Evolutionary conservation across 2,113 vertebrate genomes (phyloP).

Genomic region (Todiramphus saurophagus): DNA sequence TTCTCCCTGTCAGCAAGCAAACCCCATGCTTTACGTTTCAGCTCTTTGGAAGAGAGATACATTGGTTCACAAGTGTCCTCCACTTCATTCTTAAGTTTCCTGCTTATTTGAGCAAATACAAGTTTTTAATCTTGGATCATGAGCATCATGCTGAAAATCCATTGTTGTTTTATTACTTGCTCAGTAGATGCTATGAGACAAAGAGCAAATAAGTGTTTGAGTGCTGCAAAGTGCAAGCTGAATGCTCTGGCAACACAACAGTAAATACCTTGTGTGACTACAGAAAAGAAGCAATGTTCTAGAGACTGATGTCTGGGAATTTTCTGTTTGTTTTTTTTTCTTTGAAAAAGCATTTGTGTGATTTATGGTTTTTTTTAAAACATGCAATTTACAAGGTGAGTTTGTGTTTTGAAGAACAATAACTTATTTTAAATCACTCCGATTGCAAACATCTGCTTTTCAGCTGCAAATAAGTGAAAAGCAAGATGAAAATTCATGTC

Average conservation of each 20-base stretch:
- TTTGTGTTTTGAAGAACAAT: neutral
- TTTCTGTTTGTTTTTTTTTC: neutral
- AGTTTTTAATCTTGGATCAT: neutral
- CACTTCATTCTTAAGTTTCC: neutral
- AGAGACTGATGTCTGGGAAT: neutral
- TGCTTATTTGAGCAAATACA: neutral
- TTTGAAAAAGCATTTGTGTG: neutral
- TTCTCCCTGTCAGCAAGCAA: neutral
- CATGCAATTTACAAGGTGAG: neutral
- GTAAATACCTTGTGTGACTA: neutral
- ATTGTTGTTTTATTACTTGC: neutral
- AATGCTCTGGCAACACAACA: slow-evolving; percentile 15
- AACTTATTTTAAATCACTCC: slow-evolving; percentile 10
- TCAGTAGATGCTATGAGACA: neutral
- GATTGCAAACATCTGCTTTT: neutral
- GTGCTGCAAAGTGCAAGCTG: neutral
- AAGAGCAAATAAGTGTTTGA: neutral
- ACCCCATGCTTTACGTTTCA: neutral
- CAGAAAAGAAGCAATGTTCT: neutral
- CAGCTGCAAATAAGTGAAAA: slow-evolving; percentile 25
- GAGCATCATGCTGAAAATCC: neutral
- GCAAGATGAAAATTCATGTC: neutral
- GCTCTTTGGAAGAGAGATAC: neutral
- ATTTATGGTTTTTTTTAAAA: neutral
- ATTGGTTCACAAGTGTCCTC: neutral